Evolutionary conservation across 2,113 vertebrate genomes (phyloP).

Genomic region (Typhlomys cinereus): DNA sequence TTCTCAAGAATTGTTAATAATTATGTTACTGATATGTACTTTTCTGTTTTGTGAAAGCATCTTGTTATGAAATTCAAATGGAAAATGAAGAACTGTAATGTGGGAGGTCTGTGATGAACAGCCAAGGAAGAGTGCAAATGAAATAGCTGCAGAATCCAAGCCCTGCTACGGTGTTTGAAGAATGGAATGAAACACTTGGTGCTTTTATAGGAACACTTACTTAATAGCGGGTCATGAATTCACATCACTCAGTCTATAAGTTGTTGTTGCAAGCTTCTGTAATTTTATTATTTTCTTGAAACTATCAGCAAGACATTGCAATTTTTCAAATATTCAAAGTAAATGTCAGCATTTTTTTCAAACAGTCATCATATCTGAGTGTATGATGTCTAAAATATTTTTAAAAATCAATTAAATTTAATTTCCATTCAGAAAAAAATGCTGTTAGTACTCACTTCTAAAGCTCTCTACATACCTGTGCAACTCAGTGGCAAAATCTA

Average conservation of each 20-base stretch:
- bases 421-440: neutral
- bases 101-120: rapidly evolving
- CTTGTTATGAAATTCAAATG: too few species aligned
- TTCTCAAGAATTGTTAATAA: too few species aligned
- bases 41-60: too few species aligned
- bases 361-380: neutral
- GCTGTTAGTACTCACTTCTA: constrained; percentile 44
- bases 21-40: too few species aligned
- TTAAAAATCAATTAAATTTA: constrained; percentile 10
- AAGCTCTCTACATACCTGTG: constrained; percentile 60
- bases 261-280: neutral
- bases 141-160: neutral
- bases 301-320: neutral
- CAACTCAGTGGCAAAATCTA: neutral
- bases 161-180: neutral
- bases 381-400: neutral
- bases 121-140: neutral
- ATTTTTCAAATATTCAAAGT: constrained; percentile 19
- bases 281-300: neutral
- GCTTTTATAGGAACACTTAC: neutral
- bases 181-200: neutral
- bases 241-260: neutral
- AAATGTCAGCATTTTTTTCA: neutral
- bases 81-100: neutral
- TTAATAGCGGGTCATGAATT: neutral